phyloP scores from a whole-genome alignment of 2,113 vertebrate species.

The Bubalus kerabau region DNA sequence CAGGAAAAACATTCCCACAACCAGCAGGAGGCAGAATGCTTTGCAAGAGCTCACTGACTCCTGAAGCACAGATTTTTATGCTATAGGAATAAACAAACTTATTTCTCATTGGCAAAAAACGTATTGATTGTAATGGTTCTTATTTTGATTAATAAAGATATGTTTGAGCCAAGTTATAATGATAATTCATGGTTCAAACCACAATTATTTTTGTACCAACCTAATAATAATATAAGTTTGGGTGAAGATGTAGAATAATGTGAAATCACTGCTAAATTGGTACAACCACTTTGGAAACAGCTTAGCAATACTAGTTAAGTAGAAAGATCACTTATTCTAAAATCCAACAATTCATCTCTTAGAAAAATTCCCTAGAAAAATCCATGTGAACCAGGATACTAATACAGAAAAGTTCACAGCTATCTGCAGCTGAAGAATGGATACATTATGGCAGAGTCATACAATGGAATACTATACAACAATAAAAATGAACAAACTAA shows the following conservation, averaged over 20 bases:
- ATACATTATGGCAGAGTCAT: not conserved
- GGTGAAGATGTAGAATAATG: not conserved
- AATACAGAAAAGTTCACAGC: not conserved
- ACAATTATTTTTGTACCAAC: not conserved
- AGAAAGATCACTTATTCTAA: not conserved
- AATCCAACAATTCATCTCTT: not conserved
- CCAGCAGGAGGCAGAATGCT: not conserved
- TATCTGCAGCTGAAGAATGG: not conserved
- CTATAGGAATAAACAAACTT: not conserved
- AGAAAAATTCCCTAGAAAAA: not conserved
- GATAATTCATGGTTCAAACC: not conserved
- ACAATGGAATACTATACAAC: not conserved
- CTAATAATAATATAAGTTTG: not conserved
- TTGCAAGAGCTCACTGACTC: not conserved
- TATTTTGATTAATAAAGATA: not conserved
- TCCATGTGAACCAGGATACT: not conserved
- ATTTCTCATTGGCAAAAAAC: not conserved
- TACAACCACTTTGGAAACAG: not conserved
- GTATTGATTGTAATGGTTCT: not conserved
- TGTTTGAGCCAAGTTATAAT: not conserved
- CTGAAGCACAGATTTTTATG: not conserved
- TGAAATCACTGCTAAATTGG: not conserved
- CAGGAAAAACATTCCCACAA: not conserved
- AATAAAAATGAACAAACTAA: not conserved
- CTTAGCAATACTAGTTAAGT: not conserved